Evolutionary conservation across 2,888 invertebrate genomes (phyloP).

Genomic region (Philereme transversata): DNA sequence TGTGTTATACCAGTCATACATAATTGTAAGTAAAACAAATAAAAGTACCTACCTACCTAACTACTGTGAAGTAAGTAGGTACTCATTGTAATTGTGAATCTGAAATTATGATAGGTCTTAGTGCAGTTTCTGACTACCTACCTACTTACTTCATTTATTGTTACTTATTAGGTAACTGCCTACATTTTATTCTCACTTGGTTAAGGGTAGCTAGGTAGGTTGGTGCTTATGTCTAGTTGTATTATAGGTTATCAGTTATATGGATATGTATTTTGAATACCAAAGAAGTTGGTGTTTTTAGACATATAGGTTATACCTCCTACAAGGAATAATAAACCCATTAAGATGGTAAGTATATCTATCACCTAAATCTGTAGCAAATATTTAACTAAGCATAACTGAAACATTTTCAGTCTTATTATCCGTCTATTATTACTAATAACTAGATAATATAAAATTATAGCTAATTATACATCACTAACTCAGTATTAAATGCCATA

Average conservation of each 20-base stretch:
- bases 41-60: no score
- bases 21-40: no score
- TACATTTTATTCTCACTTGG: no score
- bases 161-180: no score
- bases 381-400: conserved; percentile 41
- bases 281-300: not conserved
- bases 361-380: conserved; percentile 44
- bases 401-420: conserved; percentile 69
- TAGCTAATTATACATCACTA: conserved; percentile 25
- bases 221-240: no score
- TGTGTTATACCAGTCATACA: no score
- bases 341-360: conserved; percentile 56
- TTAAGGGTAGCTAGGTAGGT: no score
- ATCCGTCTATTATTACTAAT: conserved; percentile 72
- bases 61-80: no score
- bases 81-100: no score
- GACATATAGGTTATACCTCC: conserved; percentile 6
- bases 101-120: no score
- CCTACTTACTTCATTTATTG: no score
- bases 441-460: conserved; percentile 30
- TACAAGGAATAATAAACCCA: conserved; percentile 70
- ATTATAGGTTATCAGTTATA: not conserved
- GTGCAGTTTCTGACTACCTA: no score
- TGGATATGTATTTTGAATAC: not conserved
- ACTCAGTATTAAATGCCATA: conserved; percentile 37